Conservation (phyloP, 2,797 vertebrate genomes). For the Acanthurus lineatus region DNA sequence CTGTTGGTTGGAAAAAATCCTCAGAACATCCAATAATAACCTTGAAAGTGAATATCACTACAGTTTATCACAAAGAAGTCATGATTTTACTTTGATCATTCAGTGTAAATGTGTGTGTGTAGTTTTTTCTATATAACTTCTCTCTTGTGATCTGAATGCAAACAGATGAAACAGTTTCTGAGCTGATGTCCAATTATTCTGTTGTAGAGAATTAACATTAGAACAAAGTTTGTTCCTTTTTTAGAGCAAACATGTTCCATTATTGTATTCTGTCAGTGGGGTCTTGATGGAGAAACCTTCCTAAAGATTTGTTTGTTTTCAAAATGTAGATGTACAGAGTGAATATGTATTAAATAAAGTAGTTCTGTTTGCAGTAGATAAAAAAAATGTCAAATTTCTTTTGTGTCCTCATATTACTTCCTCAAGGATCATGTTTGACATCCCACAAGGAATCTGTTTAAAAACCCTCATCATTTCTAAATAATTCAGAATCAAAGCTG, state of each 20-base stretch:
- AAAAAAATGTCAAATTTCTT: background rate
- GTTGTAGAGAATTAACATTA: conserved; percentile 23
- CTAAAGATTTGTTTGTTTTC: conserved; percentile 1
- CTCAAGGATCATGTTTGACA: background rate
- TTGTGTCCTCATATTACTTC: background rate
- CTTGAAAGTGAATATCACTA: background rate
- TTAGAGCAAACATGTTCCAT: background rate
- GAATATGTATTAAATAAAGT: conserved; percentile 30
- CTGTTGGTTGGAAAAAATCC: too few species aligned
- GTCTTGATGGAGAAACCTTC: conserved; percentile 4
- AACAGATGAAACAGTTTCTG: conserved; percentile 6
- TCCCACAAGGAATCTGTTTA: background rate
- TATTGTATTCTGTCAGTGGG: conserved; percentile 7
- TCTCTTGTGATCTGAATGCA: background rate
- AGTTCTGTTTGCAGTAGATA: conserved; percentile 47
- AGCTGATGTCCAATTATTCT: conserved; percentile 3
- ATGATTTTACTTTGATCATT: background rate
- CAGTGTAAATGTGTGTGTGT: background rate
- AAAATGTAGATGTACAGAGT: conserved; percentile 42
- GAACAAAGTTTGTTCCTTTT: conserved; percentile 6
- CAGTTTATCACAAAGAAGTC: background rate
- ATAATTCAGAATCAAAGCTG: background rate
- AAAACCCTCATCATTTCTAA: background rate
- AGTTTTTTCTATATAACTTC: background rate
- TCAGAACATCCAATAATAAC: background rate